phyloP scores from a whole-genome alignment of 1,140 invertebrate genomes.

The Planococcus citri region DNA sequence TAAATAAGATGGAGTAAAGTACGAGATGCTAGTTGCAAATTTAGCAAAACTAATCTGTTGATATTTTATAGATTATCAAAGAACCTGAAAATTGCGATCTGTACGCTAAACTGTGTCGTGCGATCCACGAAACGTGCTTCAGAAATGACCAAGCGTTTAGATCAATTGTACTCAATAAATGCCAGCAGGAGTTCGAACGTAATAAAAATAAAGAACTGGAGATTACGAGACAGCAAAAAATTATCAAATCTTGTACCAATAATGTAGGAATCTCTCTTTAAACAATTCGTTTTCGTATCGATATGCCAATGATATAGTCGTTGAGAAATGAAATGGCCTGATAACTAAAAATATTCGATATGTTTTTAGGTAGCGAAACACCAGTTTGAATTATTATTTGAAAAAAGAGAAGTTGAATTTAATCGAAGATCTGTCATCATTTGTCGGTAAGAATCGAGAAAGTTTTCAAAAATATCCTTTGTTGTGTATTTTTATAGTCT shows the following conservation, averaged over 20 bases:
- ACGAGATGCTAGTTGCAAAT: neutral
- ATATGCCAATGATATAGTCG: no score
- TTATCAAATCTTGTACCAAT: constrained; percentile 49
- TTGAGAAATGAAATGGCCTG: no score
- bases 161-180: constrained; percentile 65
- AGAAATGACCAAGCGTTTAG: constrained; percentile 44
- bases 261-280: constrained; percentile 43
- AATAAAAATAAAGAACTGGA: constrained; percentile 53
- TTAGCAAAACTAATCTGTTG: constrained; percentile 26
- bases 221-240: constrained; percentile 46
- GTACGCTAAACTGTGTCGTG: constrained; percentile 75
- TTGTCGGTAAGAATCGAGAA: constrained; percentile 44
- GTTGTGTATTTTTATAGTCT: neutral
- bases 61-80: constrained; percentile 66
- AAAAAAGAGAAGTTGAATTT: constrained; percentile 62
- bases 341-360: no score
- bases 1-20: no score
- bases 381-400: constrained; percentile 47
- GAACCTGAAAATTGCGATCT: constrained; percentile 83
- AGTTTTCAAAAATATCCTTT: neutral
- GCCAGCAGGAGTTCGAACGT: constrained; percentile 78
- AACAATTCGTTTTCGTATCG: no score
- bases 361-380: constrained; percentile 51
- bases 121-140: constrained; percentile 44
- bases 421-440: constrained; percentile 74